Evolutionary conservation across 2,888 invertebrate genomes (phyloP).

Genomic region (Dryadula phaetusa): DNA sequence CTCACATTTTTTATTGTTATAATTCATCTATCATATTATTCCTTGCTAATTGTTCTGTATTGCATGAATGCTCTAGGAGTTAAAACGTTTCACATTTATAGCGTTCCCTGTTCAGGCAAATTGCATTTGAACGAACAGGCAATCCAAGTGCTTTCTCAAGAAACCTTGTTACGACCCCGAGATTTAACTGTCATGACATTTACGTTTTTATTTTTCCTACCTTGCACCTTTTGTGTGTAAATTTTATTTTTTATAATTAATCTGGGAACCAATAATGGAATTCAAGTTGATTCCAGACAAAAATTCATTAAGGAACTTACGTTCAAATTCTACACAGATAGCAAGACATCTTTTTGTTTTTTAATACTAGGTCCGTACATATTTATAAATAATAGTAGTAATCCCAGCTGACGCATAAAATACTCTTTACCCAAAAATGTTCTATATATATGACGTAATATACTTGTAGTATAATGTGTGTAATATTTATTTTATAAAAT

Average conservation of each 20-base stretch:
- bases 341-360: constrained; percentile 6
- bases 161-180: constrained; percentile 70
- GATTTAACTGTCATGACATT: constrained; percentile 80
- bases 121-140: constrained; percentile 68
- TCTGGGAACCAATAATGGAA: constrained; percentile 51
- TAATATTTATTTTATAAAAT: too few species aligned
- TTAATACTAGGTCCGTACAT: background rate
- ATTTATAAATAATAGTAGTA: too few species aligned
- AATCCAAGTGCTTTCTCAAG: constrained; percentile 63
- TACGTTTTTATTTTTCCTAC: constrained; percentile 67
- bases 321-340: constrained; percentile 5
- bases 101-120: constrained; percentile 54
- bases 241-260: constrained; percentile 69
- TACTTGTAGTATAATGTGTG: too few species aligned
- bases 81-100: constrained; percentile 43
- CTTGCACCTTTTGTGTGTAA: constrained; percentile 70
- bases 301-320: constrained; percentile 51
- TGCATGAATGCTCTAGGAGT: constrained; percentile 18
- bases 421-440: too few species aligned
- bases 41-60: constrained; percentile 22
- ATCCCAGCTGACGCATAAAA: too few species aligned
- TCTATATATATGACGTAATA: too few species aligned
- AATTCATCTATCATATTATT: background rate
- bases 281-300: constrained; percentile 64
- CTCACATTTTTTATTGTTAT: background rate